These are phyloP conservation scores for Cosmopolites sordidus DNA, from an alignment of 2,888 invertebrate species.

Conservation along the genomic window DNA sequence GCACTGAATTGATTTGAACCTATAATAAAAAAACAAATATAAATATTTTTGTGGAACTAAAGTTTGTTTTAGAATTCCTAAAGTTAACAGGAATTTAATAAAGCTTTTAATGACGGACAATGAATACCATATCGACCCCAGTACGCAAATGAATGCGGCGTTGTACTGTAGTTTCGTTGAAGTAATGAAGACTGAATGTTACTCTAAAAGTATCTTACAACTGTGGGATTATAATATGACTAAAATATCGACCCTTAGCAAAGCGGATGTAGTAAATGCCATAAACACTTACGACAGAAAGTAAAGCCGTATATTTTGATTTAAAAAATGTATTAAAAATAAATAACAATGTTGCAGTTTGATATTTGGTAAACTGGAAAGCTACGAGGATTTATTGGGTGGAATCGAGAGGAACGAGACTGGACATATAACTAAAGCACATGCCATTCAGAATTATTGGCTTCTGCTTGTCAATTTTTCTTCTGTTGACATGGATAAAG, in stretches of 20 bases:
- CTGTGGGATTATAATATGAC: slow-evolving; percentile 62
- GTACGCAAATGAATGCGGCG: slow-evolving; percentile 54
- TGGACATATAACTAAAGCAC: slow-evolving; percentile 62
- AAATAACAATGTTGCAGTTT: slow-evolving; percentile 11
- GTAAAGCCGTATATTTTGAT: slow-evolving; percentile 35
- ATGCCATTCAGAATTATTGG: slow-evolving; percentile 61
- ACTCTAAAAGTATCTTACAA: slow-evolving; percentile 63
- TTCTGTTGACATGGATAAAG: slow-evolving; percentile 59
- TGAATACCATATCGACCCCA: slow-evolving; percentile 49
- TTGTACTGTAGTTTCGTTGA: slow-evolving; percentile 63
- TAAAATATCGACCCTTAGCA: slow-evolving; percentile 53
- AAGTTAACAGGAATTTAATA: slow-evolving; percentile 33
- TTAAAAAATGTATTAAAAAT: background rate
- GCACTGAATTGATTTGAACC: too few relatives aligned
- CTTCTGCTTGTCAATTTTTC: slow-evolving; percentile 65
- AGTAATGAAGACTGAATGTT: slow-evolving; percentile 58
- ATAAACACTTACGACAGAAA: slow-evolving; percentile 56
- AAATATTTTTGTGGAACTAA: too few relatives aligned
- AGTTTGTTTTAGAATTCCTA: slow-evolving; percentile 34
- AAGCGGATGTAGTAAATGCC: slow-evolving; percentile 58
- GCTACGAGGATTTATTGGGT: slow-evolving; percentile 61
- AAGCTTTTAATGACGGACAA: slow-evolving; percentile 24
- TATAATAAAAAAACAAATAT: too few relatives aligned
- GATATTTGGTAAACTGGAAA: slow-evolving; percentile 56
- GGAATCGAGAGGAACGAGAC: slow-evolving; percentile 55